A percentile compares a stretch with the other conserved stretches of the same genome.
Conservation (phyloP, 53 echinoderm and acorn worm genomes). For the Echinometra lucunter region DNA sequence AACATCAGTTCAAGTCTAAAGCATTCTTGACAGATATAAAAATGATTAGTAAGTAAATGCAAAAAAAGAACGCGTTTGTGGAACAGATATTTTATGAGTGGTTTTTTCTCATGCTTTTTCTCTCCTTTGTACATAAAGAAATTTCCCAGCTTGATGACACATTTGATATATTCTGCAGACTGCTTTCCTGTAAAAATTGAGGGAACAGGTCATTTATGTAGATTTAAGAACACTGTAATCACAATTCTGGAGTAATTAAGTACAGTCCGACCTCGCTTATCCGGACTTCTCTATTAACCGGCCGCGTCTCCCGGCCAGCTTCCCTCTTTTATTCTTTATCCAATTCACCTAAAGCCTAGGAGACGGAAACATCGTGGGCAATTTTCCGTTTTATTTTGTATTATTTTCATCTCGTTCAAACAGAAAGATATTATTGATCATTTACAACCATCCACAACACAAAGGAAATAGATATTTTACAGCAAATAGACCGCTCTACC, state of each 20-base stretch:
- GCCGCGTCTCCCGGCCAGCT: no score
- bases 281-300: no score
- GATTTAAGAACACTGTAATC: background rate
- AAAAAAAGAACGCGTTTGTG: background rate
- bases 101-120: background rate
- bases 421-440: no score
- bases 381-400: no score
- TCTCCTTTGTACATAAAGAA: constrained; percentile 39
- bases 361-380: no score
- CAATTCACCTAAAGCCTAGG: no score
- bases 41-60: constrained; percentile 57
- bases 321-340: no score
- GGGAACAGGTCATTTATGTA: background rate
- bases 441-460: no score
- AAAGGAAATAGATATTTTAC: no score
- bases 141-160: constrained; percentile 19
- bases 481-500: no score
- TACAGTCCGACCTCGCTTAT: no score
- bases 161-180: background rate
- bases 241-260: background rate
- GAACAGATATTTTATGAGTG: background rate
- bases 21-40: constrained; percentile 53
- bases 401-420: no score
- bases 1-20: constrained; percentile 34
- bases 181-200: background rate